phyloP scores from a whole-genome alignment of 2,888 invertebrate species.

The Quadroppia sp. region DNA sequence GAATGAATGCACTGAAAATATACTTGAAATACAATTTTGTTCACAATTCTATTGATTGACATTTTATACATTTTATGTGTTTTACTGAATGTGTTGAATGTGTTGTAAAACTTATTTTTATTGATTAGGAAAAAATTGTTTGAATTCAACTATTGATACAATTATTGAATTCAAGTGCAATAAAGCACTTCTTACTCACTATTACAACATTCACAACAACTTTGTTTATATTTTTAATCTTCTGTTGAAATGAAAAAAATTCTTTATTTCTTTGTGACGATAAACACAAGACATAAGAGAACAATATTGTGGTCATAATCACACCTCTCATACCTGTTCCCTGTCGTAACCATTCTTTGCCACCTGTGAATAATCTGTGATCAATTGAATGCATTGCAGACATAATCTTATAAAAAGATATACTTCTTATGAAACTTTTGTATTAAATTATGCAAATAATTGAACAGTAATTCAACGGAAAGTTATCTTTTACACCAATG shows the following conservation, averaged over 20 bases:
- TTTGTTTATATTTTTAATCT: background rate
- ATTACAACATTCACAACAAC: background rate
- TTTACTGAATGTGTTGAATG: no score
- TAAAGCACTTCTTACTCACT: background rate
- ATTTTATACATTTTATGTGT: no score
- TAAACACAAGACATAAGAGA: no score
- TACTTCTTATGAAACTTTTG: background rate
- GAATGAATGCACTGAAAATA: constrained; percentile 24
- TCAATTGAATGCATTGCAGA: constrained; percentile 28
- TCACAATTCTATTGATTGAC: background rate
- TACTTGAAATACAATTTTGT: background rate
- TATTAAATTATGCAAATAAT: constrained; percentile 26
- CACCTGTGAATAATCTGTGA: constrained; percentile 36
- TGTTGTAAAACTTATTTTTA: constrained; percentile 25
- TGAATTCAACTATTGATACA: background rate
- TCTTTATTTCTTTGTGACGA: no score
- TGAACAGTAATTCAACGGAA: background rate
- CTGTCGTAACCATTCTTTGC: background rate
- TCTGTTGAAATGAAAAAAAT: constrained; percentile 1
- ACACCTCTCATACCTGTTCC: no score
- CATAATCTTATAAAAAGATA: background rate
- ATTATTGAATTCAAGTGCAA: constrained; percentile 25
- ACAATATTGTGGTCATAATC: background rate
- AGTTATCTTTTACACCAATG: background rate
- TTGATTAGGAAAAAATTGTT: background rate